These are phyloP conservation scores for Stictocephala bisonia DNA, from an alignment of 2,888 invertebrate genomes.

Conservation along the genomic window DNA sequence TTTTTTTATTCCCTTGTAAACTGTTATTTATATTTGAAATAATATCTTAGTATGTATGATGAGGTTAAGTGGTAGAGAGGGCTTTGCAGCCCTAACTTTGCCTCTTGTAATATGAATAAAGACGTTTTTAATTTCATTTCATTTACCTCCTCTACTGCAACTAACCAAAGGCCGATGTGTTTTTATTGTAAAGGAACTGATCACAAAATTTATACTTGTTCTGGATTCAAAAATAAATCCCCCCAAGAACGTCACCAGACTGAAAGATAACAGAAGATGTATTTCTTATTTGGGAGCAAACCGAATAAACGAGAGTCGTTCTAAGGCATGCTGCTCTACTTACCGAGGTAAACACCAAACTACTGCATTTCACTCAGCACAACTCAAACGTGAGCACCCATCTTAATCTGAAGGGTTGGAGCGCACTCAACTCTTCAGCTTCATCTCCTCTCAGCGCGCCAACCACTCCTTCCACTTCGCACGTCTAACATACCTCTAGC, in stretches of 20 bases:
- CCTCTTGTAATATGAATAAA: no score
- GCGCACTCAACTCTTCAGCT: neutral
- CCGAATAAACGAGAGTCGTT: neutral
- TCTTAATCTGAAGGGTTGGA: neutral
- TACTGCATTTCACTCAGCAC: neutral
- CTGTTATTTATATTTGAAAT: no score
- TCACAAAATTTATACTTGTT: neutral
- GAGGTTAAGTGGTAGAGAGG: no score
- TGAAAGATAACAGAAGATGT: neutral
- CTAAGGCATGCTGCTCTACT: neutral
- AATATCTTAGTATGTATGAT: no score
- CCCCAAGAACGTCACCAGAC: neutral
- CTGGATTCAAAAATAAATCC: neutral
- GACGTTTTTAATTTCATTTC: no score
- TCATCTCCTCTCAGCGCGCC: neutral
- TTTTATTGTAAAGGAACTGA: neutral
- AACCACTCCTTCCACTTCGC: neutral
- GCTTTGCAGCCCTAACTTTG: no score
- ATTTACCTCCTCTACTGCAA: no score
- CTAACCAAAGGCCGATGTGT: no score
- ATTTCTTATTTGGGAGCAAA: neutral
- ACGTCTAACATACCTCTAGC: neutral
- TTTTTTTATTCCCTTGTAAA: no score
- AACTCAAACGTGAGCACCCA: no score
- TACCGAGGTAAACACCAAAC: neutral